Percentiles rank a stretch among this genome's conserved stretches.
These are phyloP conservation scores for Masnerella sp. DNA, from an alignment of 2,888 invertebrate genomes.

Conservation along the genomic window DNA sequence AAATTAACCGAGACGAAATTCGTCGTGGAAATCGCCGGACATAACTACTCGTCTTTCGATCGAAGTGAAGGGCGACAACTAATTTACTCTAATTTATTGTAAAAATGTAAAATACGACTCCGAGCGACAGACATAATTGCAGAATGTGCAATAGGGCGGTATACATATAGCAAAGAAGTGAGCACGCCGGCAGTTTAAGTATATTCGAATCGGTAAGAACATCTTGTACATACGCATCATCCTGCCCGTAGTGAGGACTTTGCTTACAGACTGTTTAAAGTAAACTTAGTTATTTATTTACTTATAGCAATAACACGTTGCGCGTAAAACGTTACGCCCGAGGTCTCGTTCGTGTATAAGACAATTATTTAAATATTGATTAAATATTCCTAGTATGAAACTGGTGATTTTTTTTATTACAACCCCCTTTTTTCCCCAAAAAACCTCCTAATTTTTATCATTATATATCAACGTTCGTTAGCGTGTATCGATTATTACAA, in stretches of 20 bases:
- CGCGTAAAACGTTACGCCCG: constrained; percentile 60
- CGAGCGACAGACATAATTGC: constrained; percentile 68
- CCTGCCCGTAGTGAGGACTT: constrained; percentile 68
- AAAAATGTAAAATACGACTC: constrained; percentile 73
- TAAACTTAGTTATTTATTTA: constrained; percentile 78
- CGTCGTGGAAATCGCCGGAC: constrained; percentile 37
- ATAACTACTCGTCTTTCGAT: constrained; percentile 28
- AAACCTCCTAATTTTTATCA: constrained; percentile 21
- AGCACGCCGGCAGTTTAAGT: constrained; percentile 44
- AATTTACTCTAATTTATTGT: constrained; percentile 77
- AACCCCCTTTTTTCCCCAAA: constrained; percentile 9
- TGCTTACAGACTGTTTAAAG: constrained; percentile 77
- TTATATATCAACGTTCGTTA: constrained; percentile 32
- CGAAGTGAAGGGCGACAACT: constrained; percentile 52
- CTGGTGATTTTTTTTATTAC: constrained; percentile 52
- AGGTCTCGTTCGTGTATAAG: constrained; percentile 69
- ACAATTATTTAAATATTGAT: constrained; percentile 76
- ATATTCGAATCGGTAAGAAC: constrained; percentile 37
- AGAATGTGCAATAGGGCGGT: constrained; percentile 68
- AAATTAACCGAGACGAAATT: too few relatives aligned
- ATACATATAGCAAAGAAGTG: constrained; percentile 55
- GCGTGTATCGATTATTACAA: constrained; percentile 18
- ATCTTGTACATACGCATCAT: constrained; percentile 64
- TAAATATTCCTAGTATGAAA: constrained; percentile 75
- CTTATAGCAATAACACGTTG: constrained; percentile 66